A percentile compares a stretch with the other conserved stretches of the same genome.
These are phyloP conservation scores for Parnassius glacialis DNA, from an alignment of 2,888 invertebrate genomes.

Conservation along the genomic window DNA sequence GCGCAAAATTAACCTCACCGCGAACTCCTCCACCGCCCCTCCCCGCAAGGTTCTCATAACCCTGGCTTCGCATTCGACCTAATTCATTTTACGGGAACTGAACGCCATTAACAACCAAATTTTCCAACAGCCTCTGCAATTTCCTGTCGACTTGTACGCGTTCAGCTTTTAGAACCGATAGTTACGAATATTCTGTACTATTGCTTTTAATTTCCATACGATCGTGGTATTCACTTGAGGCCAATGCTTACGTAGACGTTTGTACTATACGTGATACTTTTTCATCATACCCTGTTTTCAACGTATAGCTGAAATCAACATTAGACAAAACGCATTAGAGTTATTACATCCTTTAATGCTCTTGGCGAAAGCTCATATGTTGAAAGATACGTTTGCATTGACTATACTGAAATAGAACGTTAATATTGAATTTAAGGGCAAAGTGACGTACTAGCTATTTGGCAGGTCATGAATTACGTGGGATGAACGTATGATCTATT, in stretches of 20 bases:
- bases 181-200: not conserved
- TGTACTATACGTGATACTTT: too few species aligned
- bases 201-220: not conserved
- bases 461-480: constrained; percentile 24
- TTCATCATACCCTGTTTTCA: too few species aligned
- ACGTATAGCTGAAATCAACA: too few species aligned
- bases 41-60: constrained; percentile 54
- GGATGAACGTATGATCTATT: constrained; percentile 22
- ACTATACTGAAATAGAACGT: constrained; percentile 25
- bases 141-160: constrained; percentile 9
- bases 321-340: not conserved
- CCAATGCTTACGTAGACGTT: not conserved
- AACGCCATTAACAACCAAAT: constrained; percentile 15
- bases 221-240: not conserved
- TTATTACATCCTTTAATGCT: constrained; percentile 10
- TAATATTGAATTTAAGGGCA: constrained; percentile 34
- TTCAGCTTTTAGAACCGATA: constrained; percentile 6
- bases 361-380: constrained; percentile 4
- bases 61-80: constrained; percentile 70
- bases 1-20: constrained; percentile 67
- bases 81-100: constrained; percentile 67
- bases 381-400: constrained; percentile 12
- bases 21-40: constrained; percentile 57
- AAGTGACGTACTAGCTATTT: constrained; percentile 23
- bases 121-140: constrained; percentile 7